Evolutionary conservation across 2,113 vertebrate genomes (phyloP), one percentile per base, ranked within the genome.

Genomic region (Thunnus maccoyii): DNA sequence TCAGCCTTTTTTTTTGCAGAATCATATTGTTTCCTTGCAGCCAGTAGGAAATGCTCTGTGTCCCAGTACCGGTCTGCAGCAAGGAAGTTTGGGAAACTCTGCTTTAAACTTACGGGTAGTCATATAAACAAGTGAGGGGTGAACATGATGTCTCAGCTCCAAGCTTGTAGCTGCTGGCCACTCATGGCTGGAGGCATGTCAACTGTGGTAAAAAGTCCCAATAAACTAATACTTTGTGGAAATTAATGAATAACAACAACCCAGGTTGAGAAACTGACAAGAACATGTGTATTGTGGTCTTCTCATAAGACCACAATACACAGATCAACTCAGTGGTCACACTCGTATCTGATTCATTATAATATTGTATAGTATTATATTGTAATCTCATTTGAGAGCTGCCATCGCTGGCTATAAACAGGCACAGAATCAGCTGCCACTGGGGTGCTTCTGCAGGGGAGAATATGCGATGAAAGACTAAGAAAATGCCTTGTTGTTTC

Each of bases 401-500:
- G 77, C 82, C 80, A 78, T 85, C 44, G 18, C 13, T 4, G 63
- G 70, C 78, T 64, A 77, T 89, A 78, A 89, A 87, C 81, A 68
- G 77, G 41, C 79, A 32, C 68, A 87, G 80, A 86, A 85, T 89
- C 76, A 86, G 82, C 80, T 77, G 80, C 79, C 60, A 54, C 60
- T 60, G n/a, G 30, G 66, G 41, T 50, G 30, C 71, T 61, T 70
- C 66, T 78, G 80, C 79, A 62, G 63, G 61, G 56, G n/a, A 61
- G 57, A 72, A 54, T 55, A 63, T 76, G 75, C 72, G 82, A 88
- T 92, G 84, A 90, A 90, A 89, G 84, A 85, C 74, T 48, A 68
- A 70, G 76, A 89, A 91, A 90, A 88, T 68, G 76, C 72, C 63
- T 62, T 32, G 81, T 88, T 78, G 87, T 82, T 88, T 88, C 9